Evolutionary conservation across 64 coral and sea anemone species (phyloP), one percentile per base, ranked within the genome.

Genomic region (Catalaphyllia jardinei): DNA sequence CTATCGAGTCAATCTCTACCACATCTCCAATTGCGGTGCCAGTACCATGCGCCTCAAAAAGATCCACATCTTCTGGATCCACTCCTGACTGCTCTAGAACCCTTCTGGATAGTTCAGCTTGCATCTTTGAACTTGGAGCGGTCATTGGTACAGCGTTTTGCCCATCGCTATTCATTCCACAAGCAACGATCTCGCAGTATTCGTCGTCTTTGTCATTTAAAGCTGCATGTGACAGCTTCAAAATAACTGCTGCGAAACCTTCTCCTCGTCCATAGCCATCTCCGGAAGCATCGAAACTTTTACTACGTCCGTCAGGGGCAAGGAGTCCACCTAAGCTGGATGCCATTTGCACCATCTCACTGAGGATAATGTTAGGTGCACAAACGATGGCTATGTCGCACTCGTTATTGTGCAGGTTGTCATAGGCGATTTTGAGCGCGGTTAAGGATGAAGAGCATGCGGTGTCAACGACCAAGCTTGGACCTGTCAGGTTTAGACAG

Each of bases 371-470:
- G 46, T 92, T 92, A 33, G 83, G 29, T 19, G 81, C 90, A 28
- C 83, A 92, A 10, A 92, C 90, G 16, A 92, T 86, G 0, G 92
- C 92, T 35, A 89, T 71, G 0, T 93, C 86, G 62, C 92, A 93
- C 30, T 91, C 86, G 18, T 71, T 76, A 63, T 87, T 91, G 19
- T 82, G 74, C 38, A 95, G 33, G 39, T 72, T 91, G 31, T 81
- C 84, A 69, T 33, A 31, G 27, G 93, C 89, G 33, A 95, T 35
- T 18, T 88, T 90, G 67, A 95, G 82, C 20, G 93, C 93, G 2
- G 86, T 87, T 25, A 91, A 83, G 4, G 93, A 95, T 1, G 93
- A 95, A 13, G 89, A 95, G 72, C 93, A 95, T 17, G 93, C 93
- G 0, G 93, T 95, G 57, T 95, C 88, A 30, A 95, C 85, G 5